Percentiles rank a stretch among this genome's conserved stretches.
Conservation (phyloP, 1,140 invertebrate species). For the Drosophila ironensis region DNA sequence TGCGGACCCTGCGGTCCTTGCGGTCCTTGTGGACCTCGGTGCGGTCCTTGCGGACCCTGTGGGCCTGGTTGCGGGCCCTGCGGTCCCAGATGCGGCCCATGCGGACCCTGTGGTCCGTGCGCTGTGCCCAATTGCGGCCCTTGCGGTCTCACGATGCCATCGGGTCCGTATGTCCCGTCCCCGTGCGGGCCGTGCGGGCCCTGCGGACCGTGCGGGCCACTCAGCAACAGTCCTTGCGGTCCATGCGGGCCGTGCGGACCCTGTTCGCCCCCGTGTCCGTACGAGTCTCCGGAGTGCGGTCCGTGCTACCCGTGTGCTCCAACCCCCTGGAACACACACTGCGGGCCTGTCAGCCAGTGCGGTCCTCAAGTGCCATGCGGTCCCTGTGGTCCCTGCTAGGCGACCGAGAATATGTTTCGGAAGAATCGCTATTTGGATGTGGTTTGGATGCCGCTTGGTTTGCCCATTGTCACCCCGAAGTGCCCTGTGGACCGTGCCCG, state of each 20-base stretch:
- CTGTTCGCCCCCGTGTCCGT: slow-evolving; percentile 66
- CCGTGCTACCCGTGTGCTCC: slow-evolving; percentile 71
- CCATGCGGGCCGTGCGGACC: slow-evolving; percentile 58
- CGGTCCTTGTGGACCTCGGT: slow-evolving; percentile 64
- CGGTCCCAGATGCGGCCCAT: slow-evolving; percentile 49
- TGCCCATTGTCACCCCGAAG: slow-evolving; percentile 12
- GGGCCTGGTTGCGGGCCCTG: slow-evolving; percentile 52
- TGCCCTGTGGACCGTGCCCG: slow-evolving; percentile 16
- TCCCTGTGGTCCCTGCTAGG: slow-evolving; percentile 63
- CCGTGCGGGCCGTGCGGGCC: slow-evolving; percentile 58
- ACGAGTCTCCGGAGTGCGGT: slow-evolving; percentile 70
- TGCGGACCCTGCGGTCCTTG: slow-evolving; percentile 70
- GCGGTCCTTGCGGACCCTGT: slow-evolving; percentile 56
- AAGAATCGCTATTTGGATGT: background rate
- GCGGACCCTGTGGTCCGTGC: slow-evolving; percentile 57
- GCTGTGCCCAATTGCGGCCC: slow-evolving; percentile 65
- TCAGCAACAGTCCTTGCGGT: slow-evolving; percentile 49
- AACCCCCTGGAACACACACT: slow-evolving; percentile 74
- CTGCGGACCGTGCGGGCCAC: slow-evolving; percentile 21
- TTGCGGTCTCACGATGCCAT: slow-evolving; percentile 66
- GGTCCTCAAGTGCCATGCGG: slow-evolving; percentile 71
- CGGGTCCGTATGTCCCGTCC: slow-evolving; percentile 59
- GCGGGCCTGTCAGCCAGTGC: slow-evolving; percentile 65
- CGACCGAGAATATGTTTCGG: too few relatives aligned
- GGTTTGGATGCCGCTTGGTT: background rate